Conservation (phyloP, 2,797 vertebrate species). For the Odontamblyopus lacepedii region DNA sequence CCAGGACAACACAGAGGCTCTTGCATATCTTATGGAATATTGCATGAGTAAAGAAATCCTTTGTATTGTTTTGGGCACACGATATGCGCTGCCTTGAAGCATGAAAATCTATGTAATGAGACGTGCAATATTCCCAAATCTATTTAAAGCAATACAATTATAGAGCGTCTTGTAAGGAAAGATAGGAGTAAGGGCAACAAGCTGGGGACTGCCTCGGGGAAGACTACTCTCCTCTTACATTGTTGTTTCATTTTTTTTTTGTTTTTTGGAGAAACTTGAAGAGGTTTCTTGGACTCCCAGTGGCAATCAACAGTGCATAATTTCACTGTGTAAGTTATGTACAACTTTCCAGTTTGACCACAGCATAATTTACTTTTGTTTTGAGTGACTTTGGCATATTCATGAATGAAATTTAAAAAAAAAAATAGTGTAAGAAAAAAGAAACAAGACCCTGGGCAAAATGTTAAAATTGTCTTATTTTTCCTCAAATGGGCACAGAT, state of each 20-base stretch:
- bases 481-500: background rate
- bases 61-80: constrained; percentile 15
- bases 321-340: constrained; percentile 1
- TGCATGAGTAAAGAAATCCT: constrained; percentile 20
- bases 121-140: constrained; percentile 32
- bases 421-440: background rate
- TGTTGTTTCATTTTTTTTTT: constrained; percentile 13
- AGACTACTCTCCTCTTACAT: constrained; percentile 20
- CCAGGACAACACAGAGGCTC: constrained; percentile 12
- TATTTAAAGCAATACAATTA: constrained; percentile 34
- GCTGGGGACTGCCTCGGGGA: constrained; percentile 33
- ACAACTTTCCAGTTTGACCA: background rate
- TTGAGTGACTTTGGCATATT: background rate
- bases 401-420: background rate
- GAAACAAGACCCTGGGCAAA: background rate
- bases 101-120: constrained; percentile 27
- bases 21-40: constrained; percentile 22
- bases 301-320: background rate
- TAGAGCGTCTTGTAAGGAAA: constrained; percentile 24
- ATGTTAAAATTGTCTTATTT: background rate
- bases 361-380: background rate
- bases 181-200: constrained; percentile 27
- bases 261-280: constrained; percentile 9
- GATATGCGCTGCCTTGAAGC: constrained; percentile 22
- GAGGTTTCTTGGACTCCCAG: constrained; percentile 16